Conservation (phyloP, 2,113 vertebrate species). For the Tachuris rubrigastra region DNA sequence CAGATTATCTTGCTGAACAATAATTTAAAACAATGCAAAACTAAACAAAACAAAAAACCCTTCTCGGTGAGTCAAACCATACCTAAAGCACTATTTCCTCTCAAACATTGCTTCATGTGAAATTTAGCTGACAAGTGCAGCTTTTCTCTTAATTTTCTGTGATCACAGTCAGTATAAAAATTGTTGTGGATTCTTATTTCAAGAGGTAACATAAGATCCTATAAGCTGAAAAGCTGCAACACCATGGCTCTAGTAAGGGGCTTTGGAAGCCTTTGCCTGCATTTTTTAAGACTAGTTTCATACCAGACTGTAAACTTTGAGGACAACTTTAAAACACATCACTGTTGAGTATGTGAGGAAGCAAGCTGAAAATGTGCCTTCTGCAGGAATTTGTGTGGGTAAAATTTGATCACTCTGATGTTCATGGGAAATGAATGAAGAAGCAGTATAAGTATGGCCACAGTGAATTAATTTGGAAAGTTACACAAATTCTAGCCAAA, state of each 20-base stretch:
- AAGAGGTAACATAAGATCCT: slow-evolving; percentile 13
- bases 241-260: background rate
- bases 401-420: slow-evolving; percentile 63
- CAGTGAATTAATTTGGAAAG: slow-evolving; percentile 64
- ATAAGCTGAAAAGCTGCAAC: slow-evolving; percentile 47
- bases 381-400: slow-evolving; percentile 50
- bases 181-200: background rate
- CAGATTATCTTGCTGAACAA: background rate
- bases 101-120: background rate
- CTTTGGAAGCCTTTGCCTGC: slow-evolving; percentile 11
- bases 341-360: slow-evolving; percentile 32
- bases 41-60: background rate
- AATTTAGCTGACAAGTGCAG: background rate
- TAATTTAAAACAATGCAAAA: background rate
- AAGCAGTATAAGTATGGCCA: slow-evolving; percentile 32
- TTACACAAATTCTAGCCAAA: slow-evolving; percentile 50
- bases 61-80: background rate
- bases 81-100: background rate
- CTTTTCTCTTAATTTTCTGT: slow-evolving; percentile 5
- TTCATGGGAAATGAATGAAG: slow-evolving; percentile 63
- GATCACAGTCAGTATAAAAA: background rate
- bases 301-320: background rate
- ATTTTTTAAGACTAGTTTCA: background rate
- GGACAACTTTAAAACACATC: slow-evolving; percentile 26
- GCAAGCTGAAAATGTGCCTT: slow-evolving; percentile 48